Evolutionary conservation across 1,140 invertebrate genomes (phyloP), one percentile per base, ranked within the genome.

Genomic region (Heterodera carotae): DNA sequence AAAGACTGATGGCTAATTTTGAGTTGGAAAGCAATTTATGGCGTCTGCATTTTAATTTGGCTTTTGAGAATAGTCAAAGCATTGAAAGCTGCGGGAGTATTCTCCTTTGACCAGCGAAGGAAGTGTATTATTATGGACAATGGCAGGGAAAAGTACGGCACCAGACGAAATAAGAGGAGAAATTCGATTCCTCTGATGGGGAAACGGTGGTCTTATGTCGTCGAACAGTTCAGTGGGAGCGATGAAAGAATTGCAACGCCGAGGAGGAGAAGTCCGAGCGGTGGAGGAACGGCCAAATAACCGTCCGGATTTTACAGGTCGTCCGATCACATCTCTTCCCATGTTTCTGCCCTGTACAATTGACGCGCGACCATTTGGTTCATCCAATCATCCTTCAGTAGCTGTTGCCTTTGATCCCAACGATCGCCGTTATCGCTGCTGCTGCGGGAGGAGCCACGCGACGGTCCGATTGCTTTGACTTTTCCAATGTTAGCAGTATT

Each of bases 371-470:
- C n/a, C n/a, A n/a, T n/a, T n/a, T n/a, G n/a, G n/a, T 8, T 62
- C 60, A 8, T 8, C 10, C 60, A 22, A 62, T 22, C n/a, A 62
- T 62, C 22, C 70, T n/a, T 53, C 31, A 3, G n/a, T 48, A 7
- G 33, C 34, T 22, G 22, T 78, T 10, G 67, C 29, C 53, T 83
- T 83, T 69, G 82, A 83, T 36, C 81, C 82, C 3, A 84, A 84
- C 69, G 81, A 83, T 36, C 36, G 33, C 8, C 60, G 64, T 48
- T 83, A 83, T 59, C 60, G 81, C 27, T 83, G 83, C 70, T 83
- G 81, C 64, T 83, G 82, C 43, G 56, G 72, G 10, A 79, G 80
- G 39, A 53, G 69, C 60, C 81, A 83, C 72, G 18, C 80, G 33
- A 82, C 79, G 43, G 82, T 82, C 62, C 10, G 33, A 69, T 10